Conservation (phyloP, 2,113 vertebrate genomes). For the Rhinoderma darwinii region DNA sequence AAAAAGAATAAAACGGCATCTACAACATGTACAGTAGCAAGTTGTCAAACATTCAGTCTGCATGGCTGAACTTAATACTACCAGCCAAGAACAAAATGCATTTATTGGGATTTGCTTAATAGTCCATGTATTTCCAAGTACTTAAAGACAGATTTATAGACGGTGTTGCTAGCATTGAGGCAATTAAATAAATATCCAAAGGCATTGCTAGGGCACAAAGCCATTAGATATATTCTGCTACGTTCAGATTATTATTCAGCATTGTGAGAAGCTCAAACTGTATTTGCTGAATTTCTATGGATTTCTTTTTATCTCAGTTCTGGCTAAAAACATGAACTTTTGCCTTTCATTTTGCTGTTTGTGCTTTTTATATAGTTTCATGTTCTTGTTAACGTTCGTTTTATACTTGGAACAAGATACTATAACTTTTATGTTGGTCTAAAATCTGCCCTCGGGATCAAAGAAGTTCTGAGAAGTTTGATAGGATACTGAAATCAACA, state of each 20-base stretch:
- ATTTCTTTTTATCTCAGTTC: conserved; percentile 26
- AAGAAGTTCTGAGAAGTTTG: conserved; percentile 12
- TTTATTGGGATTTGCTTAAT: conserved; percentile 52
- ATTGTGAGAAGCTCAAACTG: conserved; percentile 6
- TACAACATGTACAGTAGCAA: conserved; percentile 62
- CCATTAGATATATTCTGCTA: background rate
- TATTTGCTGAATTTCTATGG: conserved; percentile 10
- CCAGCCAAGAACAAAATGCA: conserved; percentile 46
- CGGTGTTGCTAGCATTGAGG: conserved; percentile 15
- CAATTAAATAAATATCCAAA: conserved; percentile 52
- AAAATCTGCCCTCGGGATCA: background rate
- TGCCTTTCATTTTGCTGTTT: conserved; percentile 10
- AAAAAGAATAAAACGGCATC: conserved; percentile 53
- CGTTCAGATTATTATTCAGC: background rate
- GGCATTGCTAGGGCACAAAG: conserved; percentile 20
- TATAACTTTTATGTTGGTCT: background rate
- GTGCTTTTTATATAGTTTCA: conserved; percentile 23
- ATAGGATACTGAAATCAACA: background rate
- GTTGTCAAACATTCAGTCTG: conserved; percentile 58
- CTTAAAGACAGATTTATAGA: conserved; percentile 52
- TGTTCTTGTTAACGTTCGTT: conserved; percentile 3
- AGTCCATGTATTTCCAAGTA: conserved; percentile 51
- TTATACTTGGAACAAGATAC: conserved; percentile 9
- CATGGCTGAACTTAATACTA: conserved; percentile 43
- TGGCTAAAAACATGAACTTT: conserved; percentile 15